Base-by-base conservation (phyloP, 2,113 vertebrate species). In the Pithys albifrons region DNA sequence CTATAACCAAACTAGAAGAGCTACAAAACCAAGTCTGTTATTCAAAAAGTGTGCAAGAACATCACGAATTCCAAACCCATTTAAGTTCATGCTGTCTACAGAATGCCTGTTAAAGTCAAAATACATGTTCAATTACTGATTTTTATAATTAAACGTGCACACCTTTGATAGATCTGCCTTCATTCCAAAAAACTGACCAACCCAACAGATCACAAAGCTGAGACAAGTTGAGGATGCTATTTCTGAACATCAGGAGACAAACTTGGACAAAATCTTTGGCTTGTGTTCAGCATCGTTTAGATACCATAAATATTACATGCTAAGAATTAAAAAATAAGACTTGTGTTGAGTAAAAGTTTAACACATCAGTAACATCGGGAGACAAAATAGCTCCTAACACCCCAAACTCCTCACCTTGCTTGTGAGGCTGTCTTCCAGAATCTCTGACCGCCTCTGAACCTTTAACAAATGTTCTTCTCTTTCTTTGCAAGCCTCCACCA, bases 261-360 rank as follows among this genome's bases (percentile, higher is more conserved):
- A 33, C 3, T 4, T 3, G 2, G 14, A 55, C 23, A 43, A 43
- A 80, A 51, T 19, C 10, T 22, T 67, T n/a, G 31, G 20, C 19
- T 9, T 3, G 7, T 2, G 2, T 45, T 54, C 14, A 12, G 7
- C 8, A 10, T n/a, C 7, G 3, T 43, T 74, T 33, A 18, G n/a
- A 11, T n/a, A 13, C 8, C 29, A 55, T 6, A 51, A 19, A 45
- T 48, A 2, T 1, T 1, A 37, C 1, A 2, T 0, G 0, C 19
- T 12, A 19, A 58, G 14, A 85, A 31, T 33, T 46, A 49, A n/a
- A 66, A 80, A 46, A 4, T 2, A 28, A 24, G 23, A 18, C 35
- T 81, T 73, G 19, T 65, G 19, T 33, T 51, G 17, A 74, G 28
- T 20, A 61, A 13, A 7, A 15, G 2, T 9, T 72, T 39, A 28